Conservation (phyloP, 2,888 invertebrate species). For the Protula sp. region DNA sequence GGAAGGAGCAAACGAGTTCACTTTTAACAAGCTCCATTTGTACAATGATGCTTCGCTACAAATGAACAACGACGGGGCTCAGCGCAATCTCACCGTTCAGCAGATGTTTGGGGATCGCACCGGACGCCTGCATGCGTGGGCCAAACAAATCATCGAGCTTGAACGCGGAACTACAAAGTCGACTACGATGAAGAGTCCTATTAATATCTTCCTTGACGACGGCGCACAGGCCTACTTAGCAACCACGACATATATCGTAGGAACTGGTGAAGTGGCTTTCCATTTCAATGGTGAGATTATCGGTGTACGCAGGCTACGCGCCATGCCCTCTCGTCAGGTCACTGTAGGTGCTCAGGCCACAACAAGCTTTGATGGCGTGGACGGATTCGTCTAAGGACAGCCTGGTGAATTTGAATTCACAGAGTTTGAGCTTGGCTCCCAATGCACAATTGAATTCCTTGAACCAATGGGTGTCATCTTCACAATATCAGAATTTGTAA, state of each 20-base stretch:
- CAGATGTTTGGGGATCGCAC: conserved; percentile 32
- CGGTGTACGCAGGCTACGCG: conserved; percentile 31
- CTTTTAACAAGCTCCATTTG: conserved; percentile 33
- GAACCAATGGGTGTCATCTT: conserved; percentile 30
- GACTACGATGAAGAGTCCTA: conserved; percentile 25
- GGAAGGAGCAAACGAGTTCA: conserved; percentile 27
- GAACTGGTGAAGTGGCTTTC: conserved; percentile 33
- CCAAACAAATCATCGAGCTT: conserved; percentile 24
- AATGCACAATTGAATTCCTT: conserved; percentile 27
- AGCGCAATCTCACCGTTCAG: conserved; percentile 15
- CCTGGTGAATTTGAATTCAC: conserved; percentile 32
- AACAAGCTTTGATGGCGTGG: conserved; percentile 27
- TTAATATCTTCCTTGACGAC: conserved; percentile 34
- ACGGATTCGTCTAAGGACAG: conserved; percentile 21
- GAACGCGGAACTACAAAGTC: conserved; percentile 23
- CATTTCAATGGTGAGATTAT: conserved; percentile 32
- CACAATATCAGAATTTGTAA: conserved; percentile 33
- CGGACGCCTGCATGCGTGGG: conserved; percentile 27
- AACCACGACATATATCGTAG: conserved; percentile 32
- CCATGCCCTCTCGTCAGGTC: conserved; percentile 31
- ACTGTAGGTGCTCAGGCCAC: conserved; percentile 28
- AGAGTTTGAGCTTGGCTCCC: conserved; percentile 32
- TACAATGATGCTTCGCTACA: conserved; percentile 27
- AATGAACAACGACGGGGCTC: conserved; percentile 19
- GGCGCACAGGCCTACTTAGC: conserved; percentile 28